These are phyloP conservation scores for Argyresthia goedartella DNA, from an alignment of 2,888 invertebrate genomes.

Conservation along the genomic window DNA sequence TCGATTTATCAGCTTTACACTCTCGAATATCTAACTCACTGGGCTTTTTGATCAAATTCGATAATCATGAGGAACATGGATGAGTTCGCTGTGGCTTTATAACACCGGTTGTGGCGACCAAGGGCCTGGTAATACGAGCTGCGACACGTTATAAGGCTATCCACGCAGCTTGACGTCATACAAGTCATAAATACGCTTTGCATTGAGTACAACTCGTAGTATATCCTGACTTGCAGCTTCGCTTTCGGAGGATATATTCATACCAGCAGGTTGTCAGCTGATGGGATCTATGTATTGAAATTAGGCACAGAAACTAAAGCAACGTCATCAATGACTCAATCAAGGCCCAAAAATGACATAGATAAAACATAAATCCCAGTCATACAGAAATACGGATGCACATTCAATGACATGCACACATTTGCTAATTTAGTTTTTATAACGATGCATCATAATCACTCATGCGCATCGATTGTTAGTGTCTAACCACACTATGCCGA, in stretches of 20 bases:
- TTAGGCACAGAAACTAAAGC: constrained; percentile 19
- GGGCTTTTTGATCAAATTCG: constrained; percentile 62
- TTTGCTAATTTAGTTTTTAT: constrained; percentile 35
- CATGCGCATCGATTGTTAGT: constrained; percentile 14
- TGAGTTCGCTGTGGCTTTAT: constrained; percentile 63
- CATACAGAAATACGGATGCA: constrained; percentile 59
- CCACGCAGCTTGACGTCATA: constrained; percentile 66
- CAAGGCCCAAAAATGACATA: constrained; percentile 9
- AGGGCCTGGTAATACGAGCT: constrained; percentile 15
- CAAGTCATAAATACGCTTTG: constrained; percentile 36
- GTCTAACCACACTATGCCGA: too few species aligned
- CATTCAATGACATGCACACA: constrained; percentile 63
- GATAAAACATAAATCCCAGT: constrained; percentile 60
- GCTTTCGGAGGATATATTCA: constrained; percentile 57
- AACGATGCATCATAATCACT: constrained; percentile 35
- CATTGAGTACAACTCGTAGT: constrained; percentile 67
- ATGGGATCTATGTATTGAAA: constrained; percentile 61
- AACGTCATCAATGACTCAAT: constrained; percentile 9
- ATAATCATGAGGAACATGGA: constrained; percentile 44
- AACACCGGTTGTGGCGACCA: constrained; percentile 47
- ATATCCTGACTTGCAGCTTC: constrained; percentile 67
- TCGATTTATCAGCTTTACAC: constrained; percentile 64
- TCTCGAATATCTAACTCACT: constrained; percentile 58
- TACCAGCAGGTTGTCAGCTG: constrained; percentile 54
- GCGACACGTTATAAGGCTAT: constrained; percentile 59